phyloP scores from a whole-genome alignment of 2,113 vertebrate genomes.

The Onychostoma macrolepis region DNA sequence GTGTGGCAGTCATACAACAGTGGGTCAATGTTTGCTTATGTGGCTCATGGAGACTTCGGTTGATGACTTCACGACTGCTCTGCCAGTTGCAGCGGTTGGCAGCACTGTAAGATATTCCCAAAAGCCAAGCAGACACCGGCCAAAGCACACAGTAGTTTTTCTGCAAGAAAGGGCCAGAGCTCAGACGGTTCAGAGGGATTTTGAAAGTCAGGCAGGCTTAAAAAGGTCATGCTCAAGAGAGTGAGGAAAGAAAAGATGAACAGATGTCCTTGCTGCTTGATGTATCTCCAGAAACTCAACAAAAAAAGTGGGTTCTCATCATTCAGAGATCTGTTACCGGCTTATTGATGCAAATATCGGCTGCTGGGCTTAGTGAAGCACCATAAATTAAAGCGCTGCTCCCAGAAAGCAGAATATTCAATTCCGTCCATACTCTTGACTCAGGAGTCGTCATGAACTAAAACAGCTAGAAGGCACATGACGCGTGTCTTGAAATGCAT shows the following conservation, averaged over 20 bases:
- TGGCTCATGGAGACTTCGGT: conserved; percentile 38
- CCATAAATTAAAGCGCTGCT: background rate
- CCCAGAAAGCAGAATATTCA: conserved; percentile 23
- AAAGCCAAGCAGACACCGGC: conserved; percentile 13
- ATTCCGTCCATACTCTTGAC: background rate
- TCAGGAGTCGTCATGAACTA: background rate
- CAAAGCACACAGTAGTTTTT: conserved; percentile 31
- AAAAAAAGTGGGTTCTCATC: conserved; percentile 3
- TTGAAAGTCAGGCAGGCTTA: conserved; percentile 34
- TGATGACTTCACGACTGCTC: conserved; percentile 45
- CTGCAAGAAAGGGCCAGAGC: conserved; percentile 5
- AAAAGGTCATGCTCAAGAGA: conserved; percentile 9
- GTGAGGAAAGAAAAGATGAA: conserved; percentile 20
- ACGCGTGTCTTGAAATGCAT: background rate
- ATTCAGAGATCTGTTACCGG: conserved; percentile 11
- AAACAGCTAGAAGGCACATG: background rate
- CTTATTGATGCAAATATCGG: background rate
- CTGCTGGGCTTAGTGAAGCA: conserved; percentile 20
- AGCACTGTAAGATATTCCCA: conserved; percentile 20
- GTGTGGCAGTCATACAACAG: background rate
- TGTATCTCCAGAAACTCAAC: conserved; percentile 3
- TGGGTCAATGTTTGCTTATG: conserved; percentile 45
- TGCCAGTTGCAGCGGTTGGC: background rate
- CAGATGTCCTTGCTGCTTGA: conserved; percentile 18
- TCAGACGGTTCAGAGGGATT: conserved; percentile 10